Conservation (phyloP, 1,140 invertebrate species). For the Maconellicoccus hirsutus region DNA sequence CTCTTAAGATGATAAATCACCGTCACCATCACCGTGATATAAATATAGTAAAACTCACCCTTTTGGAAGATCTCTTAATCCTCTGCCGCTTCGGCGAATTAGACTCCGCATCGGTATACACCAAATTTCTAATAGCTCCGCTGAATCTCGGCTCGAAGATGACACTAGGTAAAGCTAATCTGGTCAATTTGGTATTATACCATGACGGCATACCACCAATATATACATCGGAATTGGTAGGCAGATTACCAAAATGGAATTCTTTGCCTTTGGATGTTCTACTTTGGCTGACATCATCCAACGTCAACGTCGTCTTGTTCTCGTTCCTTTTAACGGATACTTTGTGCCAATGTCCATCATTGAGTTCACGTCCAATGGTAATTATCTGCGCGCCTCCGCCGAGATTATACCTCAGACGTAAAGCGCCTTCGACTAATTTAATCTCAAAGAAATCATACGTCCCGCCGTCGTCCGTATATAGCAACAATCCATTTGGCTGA, state of each 20-base stretch:
- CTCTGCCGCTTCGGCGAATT: slow-evolving; percentile 45
- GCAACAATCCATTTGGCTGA: slow-evolving; percentile 71
- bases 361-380: slow-evolving; percentile 69
- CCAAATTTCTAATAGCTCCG: slow-evolving; percentile 69
- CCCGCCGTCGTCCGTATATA: slow-evolving; percentile 89
- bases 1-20: too few species aligned
- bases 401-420: slow-evolving; percentile 77
- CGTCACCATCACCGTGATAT: too few species aligned
- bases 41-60: slow-evolving; percentile 11
- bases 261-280: slow-evolving; percentile 68
- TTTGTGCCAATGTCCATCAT: slow-evolving; percentile 84
- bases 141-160: slow-evolving; percentile 83
- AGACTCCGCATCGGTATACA: slow-evolving; percentile 67
- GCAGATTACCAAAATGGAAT: slow-evolving; percentile 71
- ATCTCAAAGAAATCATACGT: slow-evolving; percentile 91
- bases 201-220: slow-evolving; percentile 80
- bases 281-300: slow-evolving; percentile 63
- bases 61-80: neutral
- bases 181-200: slow-evolving; percentile 72
- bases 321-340: slow-evolving; percentile 60
- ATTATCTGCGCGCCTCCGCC: slow-evolving; percentile 76
- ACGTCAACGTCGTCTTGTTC: slow-evolving; percentile 64
- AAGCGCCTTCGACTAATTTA: slow-evolving; percentile 78
- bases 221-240: slow-evolving; percentile 79
- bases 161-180: slow-evolving; percentile 72